A percentile compares a stretch with the other conserved stretches of the same genome.
phyloP scores from a whole-genome alignment of 2,113 vertebrate species.

The Phalacrocorax carbo region DNA sequence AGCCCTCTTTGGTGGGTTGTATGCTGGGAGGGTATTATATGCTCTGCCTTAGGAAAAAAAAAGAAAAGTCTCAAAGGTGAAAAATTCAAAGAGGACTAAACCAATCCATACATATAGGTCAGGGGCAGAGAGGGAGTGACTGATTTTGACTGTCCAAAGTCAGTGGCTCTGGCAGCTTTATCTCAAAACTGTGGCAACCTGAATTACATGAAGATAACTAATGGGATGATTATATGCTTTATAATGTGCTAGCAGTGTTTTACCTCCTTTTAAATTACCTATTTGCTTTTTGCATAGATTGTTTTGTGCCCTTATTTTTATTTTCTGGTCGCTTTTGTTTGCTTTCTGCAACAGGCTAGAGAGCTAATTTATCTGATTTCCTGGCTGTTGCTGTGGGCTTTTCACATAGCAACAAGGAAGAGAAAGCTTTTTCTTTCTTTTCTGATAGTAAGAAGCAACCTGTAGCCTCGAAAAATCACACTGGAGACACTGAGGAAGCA shows the following conservation, averaged over 20 bases:
- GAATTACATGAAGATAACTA: background rate
- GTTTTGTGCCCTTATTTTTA: background rate
- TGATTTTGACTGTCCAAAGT: background rate
- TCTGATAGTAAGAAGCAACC: background rate
- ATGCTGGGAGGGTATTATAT: background rate
- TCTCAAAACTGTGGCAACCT: background rate
- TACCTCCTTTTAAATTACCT: background rate
- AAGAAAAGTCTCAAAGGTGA: background rate
- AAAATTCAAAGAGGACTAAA: background rate
- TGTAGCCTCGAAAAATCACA: background rate
- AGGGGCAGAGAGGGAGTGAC: background rate
- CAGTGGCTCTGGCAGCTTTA: background rate
- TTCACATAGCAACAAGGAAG: constrained; percentile 17
- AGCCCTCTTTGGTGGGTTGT: background rate
- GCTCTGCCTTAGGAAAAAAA: background rate
- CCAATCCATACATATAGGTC: background rate
- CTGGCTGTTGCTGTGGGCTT: background rate
- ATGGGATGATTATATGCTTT: background rate
- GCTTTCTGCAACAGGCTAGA: background rate
- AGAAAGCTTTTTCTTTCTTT: background rate
- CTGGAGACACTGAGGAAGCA: background rate
- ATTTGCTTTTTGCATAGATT: background rate
- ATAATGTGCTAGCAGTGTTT: background rate
- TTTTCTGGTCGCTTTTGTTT: background rate
- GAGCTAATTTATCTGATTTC: background rate